Percentiles rank a stretch among this genome's conserved stretches.
phyloP scores from a whole-genome alignment of 2,113 vertebrate genomes.

The Vanacampus margaritifer region DNA sequence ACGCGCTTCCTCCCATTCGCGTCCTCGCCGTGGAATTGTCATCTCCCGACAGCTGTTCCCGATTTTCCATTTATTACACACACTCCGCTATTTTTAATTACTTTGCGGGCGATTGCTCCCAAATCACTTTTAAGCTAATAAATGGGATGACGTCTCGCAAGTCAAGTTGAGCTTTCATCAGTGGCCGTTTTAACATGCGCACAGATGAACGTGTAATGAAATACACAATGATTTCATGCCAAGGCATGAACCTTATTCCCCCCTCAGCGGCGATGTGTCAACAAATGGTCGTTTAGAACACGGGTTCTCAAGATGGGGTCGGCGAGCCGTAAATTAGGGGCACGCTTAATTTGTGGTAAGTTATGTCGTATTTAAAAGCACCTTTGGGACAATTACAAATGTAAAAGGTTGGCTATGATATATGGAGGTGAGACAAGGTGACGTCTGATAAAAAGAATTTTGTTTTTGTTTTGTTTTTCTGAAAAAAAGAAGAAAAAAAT shows the following conservation, averaged over 20 bases:
- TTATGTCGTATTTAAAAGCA: too few species aligned
- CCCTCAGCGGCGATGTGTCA: background rate
- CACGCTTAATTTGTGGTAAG: too few species aligned
- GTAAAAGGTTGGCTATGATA: too few species aligned
- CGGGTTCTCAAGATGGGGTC: too few species aligned
- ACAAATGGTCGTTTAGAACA: background rate
- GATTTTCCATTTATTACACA: constrained; percentile 25
- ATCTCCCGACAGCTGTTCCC: constrained; percentile 30
- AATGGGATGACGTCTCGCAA: constrained; percentile 19
- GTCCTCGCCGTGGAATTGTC: constrained; percentile 24
- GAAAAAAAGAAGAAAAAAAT: too few species aligned
- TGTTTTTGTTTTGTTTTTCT: too few species aligned
- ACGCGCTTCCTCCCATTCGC: constrained; percentile 19
- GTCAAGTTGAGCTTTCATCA: constrained; percentile 25
- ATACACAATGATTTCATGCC: background rate
- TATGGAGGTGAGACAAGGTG: too few species aligned
- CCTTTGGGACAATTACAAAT: too few species aligned
- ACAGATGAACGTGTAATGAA: constrained; percentile 7
- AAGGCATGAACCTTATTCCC: background rate
- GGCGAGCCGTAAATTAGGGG: too few species aligned
- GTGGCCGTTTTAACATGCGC: background rate
- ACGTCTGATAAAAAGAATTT: too few species aligned
- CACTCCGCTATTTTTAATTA: constrained; percentile 4
- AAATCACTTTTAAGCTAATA: constrained; percentile 23
- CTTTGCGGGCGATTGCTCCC: constrained; percentile 13